These are phyloP conservation scores for Orientallactaga sibirica DNA, from an alignment of 2,797 vertebrate species.

Conservation along the genomic window DNA sequence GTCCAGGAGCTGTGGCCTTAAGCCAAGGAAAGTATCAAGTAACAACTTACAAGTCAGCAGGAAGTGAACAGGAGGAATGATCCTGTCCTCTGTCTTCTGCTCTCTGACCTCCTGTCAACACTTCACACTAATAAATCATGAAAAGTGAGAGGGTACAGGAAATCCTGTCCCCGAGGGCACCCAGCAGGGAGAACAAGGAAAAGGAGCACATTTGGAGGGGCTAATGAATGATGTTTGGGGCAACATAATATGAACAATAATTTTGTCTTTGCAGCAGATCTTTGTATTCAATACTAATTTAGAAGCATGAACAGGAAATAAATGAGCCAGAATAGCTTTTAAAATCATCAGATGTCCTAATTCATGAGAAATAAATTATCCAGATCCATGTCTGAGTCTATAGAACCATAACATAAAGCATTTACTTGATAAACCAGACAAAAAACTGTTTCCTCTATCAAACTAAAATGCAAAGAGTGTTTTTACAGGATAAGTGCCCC, in stretches of 20 bases:
- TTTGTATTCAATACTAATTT: neutral
- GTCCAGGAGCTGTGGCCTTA: neutral
- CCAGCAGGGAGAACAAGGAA: neutral
- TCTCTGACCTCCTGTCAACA: neutral
- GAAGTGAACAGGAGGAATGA: neutral
- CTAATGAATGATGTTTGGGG: neutral
- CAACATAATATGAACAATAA: neutral
- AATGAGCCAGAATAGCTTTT: neutral
- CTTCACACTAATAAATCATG: neutral
- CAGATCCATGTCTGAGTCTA: slow-evolving; percentile 11
- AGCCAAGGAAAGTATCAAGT: neutral
- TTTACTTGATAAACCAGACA: neutral
- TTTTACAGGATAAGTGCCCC: no score
- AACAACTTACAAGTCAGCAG: neutral
- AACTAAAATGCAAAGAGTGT: neutral
- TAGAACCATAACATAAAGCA: neutral
- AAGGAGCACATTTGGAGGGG: neutral
- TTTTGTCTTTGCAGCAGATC: slow-evolving; percentile 19
- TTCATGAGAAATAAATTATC: slow-evolving; percentile 1
- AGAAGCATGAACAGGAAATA: neutral
- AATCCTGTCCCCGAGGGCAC: neutral
- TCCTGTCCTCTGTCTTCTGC: neutral
- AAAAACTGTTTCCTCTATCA: slow-evolving; percentile 26
- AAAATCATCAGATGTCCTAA: slow-evolving; percentile 29
- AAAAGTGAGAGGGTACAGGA: neutral